phyloP scores from a whole-genome alignment of 92 coral and sea anemone genomes.

The Epizoanthus scotinus region DNA sequence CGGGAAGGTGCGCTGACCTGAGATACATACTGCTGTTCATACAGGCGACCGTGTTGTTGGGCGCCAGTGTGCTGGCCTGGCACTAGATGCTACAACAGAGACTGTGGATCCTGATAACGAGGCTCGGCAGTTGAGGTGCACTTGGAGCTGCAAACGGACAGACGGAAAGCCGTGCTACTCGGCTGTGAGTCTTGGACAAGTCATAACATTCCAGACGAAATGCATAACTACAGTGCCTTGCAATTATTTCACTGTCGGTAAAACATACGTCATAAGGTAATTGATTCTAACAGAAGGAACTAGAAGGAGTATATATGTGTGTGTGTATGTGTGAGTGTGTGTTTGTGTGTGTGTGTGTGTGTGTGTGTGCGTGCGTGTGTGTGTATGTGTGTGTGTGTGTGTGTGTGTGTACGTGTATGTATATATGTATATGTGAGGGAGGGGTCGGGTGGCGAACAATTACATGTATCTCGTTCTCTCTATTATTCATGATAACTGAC shows the following conservation, averaged over 20 bases:
- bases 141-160: conserved; percentile 46
- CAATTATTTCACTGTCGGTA: conserved; percentile 23
- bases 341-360: no score
- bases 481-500: no score
- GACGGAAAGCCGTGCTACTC: conserved; percentile 47
- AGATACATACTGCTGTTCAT: neutral
- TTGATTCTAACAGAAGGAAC: no score
- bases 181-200: conserved; percentile 26
- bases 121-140: conserved; percentile 36
- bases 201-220: conserved; percentile 22
- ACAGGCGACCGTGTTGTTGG: conserved; percentile 50
- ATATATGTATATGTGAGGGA: no score
- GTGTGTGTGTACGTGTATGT: no score
- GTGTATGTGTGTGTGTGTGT: no score
- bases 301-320: no score
- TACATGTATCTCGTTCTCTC: no score
- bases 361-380: no score
- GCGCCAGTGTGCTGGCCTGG: conserved; percentile 27
- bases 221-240: conserved; percentile 39
- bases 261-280: conserved; percentile 37
- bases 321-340: no score
- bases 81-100: conserved; percentile 37
- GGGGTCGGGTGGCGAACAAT: no score
- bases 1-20: no score
- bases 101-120: conserved; percentile 55